Evolutionary conservation across 2,888 invertebrate species (phyloP), one percentile per base, ranked within the genome.

Genomic region (Noctua janthina): DNA sequence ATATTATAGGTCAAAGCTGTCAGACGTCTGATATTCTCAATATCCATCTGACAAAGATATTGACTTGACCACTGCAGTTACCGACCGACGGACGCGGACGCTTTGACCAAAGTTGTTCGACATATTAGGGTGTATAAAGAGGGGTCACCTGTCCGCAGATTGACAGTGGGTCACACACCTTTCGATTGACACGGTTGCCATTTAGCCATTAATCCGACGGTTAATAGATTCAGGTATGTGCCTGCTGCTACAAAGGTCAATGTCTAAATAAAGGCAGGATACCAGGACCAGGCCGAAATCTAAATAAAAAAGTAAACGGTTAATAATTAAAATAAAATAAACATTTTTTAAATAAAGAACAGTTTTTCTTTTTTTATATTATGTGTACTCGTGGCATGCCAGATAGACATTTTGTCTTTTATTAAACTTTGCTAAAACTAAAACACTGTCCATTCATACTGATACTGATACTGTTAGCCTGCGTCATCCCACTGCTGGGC

Each of bases 141-240:
- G 51, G 43, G 82, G 74, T 62, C 82, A 68, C 15, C 59, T 82
- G 43, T 68, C 67, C 35, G 35, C 20, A 51, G 11, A 43, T 59
- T 82, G 67, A 82, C 51, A 62, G 51, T 35, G 75, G 66, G 56
- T 67, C 71, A 17, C 49, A 20, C 17, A 35, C 73, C 35, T 51
- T 81, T 67, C n/a, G n/a, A 35, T 59, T 20, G 49, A 17, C 17
- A 56, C 74, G 39, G 73, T 67, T 81, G 29, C 39, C 73, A 56
- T 81, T 72, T 29, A 56, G 56, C 20, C 54, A 56, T 70, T 79
- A 80, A 51, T 54, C 35, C 11, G 15, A 39, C n/a, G 54, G 13
- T 23, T 56, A 49, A 79, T 39, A 23, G 10, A 54, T 29, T 29
- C 29, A 29, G 46, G 54, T 13, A 6, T 35, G 15, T 64, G 15